Evolutionary conservation across 2,888 invertebrate genomes (phyloP).

Genomic region (Tipula vernalis): DNA sequence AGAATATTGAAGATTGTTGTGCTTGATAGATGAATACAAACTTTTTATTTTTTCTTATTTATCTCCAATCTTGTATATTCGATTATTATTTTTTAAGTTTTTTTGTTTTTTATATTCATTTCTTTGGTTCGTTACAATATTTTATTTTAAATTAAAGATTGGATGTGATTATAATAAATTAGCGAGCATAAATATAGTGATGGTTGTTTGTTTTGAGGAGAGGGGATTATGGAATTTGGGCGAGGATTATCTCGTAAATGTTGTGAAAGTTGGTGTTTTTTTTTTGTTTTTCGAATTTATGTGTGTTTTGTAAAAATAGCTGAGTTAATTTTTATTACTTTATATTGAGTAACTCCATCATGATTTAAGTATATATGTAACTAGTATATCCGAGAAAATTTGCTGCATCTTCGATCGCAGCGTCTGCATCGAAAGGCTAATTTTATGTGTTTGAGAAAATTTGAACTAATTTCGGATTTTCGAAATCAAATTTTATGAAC

Average conservation of each 20-base stretch:
- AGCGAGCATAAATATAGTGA: background rate
- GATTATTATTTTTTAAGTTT: background rate
- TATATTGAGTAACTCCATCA: too few relatives aligned
- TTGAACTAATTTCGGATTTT: too few relatives aligned
- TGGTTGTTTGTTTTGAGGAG: background rate
- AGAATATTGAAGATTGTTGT: background rate
- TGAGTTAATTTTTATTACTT: too few relatives aligned
- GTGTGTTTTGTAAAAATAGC: background rate
- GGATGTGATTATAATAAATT: conserved; percentile 4
- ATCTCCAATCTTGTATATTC: background rate
- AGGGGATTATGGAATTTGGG: background rate
- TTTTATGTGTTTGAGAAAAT: too few relatives aligned
- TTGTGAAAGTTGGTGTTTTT: background rate
- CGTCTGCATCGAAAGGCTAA: too few relatives aligned
- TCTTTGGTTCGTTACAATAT: conserved; percentile 4
- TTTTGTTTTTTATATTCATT: background rate
- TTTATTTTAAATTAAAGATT: background rate
- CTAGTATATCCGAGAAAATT: too few relatives aligned
- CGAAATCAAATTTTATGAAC: too few relatives aligned
- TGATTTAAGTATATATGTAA: too few relatives aligned
- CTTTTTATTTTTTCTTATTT: background rate
- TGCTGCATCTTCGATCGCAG: too few relatives aligned
- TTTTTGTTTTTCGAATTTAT: background rate
- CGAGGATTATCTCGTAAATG: background rate
- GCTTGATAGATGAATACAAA: background rate